These are phyloP conservation scores for Sebastes trivittatus DNA, from an alignment of 2,797 vertebrate genomes.

Conservation along the genomic window DNA sequence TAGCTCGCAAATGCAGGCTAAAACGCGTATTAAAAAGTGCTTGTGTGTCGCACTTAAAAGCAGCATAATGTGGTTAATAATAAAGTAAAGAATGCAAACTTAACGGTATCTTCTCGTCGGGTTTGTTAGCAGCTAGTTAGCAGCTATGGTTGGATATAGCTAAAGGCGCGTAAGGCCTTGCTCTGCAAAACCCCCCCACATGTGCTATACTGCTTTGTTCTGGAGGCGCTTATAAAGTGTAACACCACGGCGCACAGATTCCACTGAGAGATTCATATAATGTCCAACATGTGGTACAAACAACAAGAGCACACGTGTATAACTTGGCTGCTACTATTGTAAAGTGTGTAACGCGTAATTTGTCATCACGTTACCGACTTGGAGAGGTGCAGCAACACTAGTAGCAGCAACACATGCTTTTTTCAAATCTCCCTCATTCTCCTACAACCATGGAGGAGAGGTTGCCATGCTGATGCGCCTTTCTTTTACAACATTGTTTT, in stretches of 20 bases:
- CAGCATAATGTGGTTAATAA: rapidly evolving
- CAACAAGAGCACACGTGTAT: neutral
- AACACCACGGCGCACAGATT: conserved; percentile 29
- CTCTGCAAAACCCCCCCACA: conserved; percentile 76
- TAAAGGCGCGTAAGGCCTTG: conserved; percentile 78
- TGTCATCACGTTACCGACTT: conserved; percentile 30
- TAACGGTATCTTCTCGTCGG: neutral
- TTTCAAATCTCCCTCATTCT: conserved; percentile 93
- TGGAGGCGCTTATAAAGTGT: conserved; percentile 72
- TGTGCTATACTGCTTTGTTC: conserved; percentile 90
- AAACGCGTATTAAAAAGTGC: no score
- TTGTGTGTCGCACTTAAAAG: no score
- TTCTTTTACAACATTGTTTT: conserved; percentile 61
- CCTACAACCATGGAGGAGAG: conserved; percentile 72
- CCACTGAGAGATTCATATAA: conserved; percentile 4
- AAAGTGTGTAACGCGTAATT: neutral
- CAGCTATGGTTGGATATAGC: conserved; percentile 35
- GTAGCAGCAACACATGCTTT: conserved; percentile 79
- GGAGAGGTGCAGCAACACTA: conserved; percentile 49
- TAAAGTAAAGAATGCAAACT: neutral
- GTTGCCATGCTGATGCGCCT: conserved; percentile 84
- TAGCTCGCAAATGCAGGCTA: no score
- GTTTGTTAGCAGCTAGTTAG: conserved; percentile 44
- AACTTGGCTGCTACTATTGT: neutral
- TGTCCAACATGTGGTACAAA: neutral